A percentile compares a stretch with the other conserved stretches of the same genome.
Evolutionary conservation across 2,113 vertebrate species (phyloP).

Genomic region (Procavia capensis): DNA sequence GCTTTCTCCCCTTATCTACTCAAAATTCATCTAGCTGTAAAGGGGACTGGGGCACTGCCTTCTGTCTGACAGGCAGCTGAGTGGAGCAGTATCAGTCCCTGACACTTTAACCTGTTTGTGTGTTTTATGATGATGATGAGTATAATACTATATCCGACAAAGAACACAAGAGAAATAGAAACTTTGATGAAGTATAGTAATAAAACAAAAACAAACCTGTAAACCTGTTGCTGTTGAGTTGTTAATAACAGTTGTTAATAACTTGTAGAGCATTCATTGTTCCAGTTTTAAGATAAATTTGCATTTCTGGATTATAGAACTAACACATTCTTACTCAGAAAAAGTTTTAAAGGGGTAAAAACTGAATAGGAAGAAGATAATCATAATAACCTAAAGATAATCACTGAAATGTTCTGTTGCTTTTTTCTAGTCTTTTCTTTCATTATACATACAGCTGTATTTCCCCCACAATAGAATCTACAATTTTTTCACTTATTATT

Average conservation of each 20-base stretch:
- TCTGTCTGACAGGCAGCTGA: background rate
- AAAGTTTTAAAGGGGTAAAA: background rate
- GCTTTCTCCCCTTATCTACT: background rate
- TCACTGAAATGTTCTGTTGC: background rate
- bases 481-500: constrained; percentile 2
- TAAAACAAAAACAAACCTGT: too few species aligned
- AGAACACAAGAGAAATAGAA: background rate
- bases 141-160: background rate
- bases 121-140: background rate
- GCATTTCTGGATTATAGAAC: background rate
- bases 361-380: background rate
- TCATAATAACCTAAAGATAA: background rate
- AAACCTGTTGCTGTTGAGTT: background rate
- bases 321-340: background rate
- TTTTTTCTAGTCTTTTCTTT: background rate
- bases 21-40: background rate
- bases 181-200: background rate
- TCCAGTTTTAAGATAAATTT: background rate
- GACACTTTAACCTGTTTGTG: background rate
- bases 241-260: background rate
- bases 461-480: background rate
- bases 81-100: background rate
- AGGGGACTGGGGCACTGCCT: too few species aligned
- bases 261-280: background rate
- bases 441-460: background rate